Base-by-base conservation (phyloP, 92 coral and sea anemone species). In the Phymanthus crucifer region DNA sequence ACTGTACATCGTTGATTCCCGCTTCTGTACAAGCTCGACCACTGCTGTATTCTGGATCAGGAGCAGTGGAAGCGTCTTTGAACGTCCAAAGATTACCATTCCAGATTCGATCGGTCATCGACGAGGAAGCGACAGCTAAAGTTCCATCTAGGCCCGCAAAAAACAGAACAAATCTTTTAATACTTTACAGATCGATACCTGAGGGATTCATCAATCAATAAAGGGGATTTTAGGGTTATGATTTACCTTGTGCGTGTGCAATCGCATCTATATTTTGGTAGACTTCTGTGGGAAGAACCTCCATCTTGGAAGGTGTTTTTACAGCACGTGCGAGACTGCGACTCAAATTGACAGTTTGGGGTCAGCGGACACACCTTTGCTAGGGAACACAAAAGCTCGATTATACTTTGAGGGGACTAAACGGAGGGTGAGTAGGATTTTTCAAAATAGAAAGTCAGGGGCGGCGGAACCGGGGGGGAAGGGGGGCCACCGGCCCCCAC, bases 11-110 rank as follows among this genome's bases (percentile, higher is more conserved):
- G 23, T 98, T 95, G 13, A 91, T 89, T 66, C 99, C 99, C 16
- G 99, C 87, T 71, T 86, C 88, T 29, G 99, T 93, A 0, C 85
- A 73, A 10, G 96, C 91, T 34, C 96, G 86, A 45, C 92, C 96
- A 61, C 92, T 88, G 66, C 98, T 89, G 74, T 90, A 91, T 24
- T 90, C 82, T 18, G 87, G 93, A 79, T 95, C 96, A 12, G 99
- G 99, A 4, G 99, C 99, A 80, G 87, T 90, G 13, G 93, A 89
- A 19, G 96, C 94, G 70, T 94, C 97, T 83, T 91, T 93, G 87
- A 93, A 95, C 40, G 91, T 70, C 99, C 99, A 95, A 32, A 95
- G 73, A n/a, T 94, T 93, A 33, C 99, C 99, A 83, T 91, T 91
- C 99, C 99, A 95, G 21, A 85, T 82, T 78, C 99, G 87, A 47